phyloP scores from a whole-genome alignment of 92 coral and sea anemone genomes.

The Parazoanthus atlanticus region DNA sequence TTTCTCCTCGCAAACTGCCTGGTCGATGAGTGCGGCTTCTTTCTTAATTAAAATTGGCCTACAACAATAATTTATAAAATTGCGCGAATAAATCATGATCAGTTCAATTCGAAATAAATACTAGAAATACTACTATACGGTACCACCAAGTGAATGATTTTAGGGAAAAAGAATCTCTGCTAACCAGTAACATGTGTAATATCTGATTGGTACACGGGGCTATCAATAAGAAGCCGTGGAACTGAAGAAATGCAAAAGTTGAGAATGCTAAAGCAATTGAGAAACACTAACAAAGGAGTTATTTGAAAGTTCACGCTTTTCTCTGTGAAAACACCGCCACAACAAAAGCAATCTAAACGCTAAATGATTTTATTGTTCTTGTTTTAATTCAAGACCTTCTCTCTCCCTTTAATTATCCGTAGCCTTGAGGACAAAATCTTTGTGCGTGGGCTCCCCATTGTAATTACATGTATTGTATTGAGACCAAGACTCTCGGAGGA shows the following conservation, averaged over 20 bases:
- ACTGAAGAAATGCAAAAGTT: not conserved
- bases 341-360: constrained; percentile 80
- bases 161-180: not conserved
- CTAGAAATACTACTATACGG: constrained; percentile 1
- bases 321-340: constrained; percentile 72
- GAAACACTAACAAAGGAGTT: constrained; percentile 47
- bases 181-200: not conserved
- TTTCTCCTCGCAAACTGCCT: constrained; percentile 2
- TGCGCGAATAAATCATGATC: constrained; percentile 28
- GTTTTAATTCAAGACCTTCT: constrained; percentile 81
- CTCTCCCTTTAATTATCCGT: constrained; percentile 83
- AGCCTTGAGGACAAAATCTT: constrained; percentile 65
- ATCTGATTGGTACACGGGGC: not conserved
- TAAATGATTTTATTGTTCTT: constrained; percentile 86
- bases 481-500: constrained; percentile 41
- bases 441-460: constrained; percentile 60
- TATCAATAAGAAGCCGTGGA: not conserved
- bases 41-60: constrained; percentile 39
- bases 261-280: constrained; percentile 36
- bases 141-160: not conserved
- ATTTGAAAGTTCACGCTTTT: constrained; percentile 60
- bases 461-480: constrained; percentile 80
- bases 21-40: not conserved
- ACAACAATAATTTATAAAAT: constrained; percentile 38
- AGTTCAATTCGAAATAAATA: constrained; percentile 5